Percentiles rank a stretch among this genome's conserved stretches.
Conservation (phyloP, 2,113 vertebrate species). For the Channa argus region DNA sequence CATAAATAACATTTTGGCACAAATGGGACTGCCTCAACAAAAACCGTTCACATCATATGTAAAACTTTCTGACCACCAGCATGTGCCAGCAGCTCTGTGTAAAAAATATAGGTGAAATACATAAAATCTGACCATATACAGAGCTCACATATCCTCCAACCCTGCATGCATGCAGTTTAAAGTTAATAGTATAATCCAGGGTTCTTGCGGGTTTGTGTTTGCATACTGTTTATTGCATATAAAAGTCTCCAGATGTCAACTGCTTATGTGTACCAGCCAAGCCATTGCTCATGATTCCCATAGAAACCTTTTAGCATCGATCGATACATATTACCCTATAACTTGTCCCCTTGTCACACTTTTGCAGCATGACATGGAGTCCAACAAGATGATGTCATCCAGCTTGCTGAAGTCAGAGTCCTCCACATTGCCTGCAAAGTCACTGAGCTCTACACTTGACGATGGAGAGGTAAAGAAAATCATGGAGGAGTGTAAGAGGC, state of each 20-base stretch:
- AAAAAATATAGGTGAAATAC: not conserved
- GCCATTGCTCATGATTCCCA: constrained; percentile 23
- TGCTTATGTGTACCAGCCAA: constrained; percentile 11
- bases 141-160: not conserved
- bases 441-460: constrained; percentile 91
- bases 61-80: not conserved
- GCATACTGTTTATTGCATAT: not conserved
- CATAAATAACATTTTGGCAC: too few relatives aligned
- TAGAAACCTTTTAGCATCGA: constrained; percentile 35
- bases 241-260: constrained; percentile 12
- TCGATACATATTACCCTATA: constrained; percentile 7
- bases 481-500: constrained; percentile 96
- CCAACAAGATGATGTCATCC: constrained; percentile 94
- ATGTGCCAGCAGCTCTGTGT: not conserved
- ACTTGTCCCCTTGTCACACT: constrained; percentile 30
- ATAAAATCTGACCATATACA: not conserved
- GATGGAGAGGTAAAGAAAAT: constrained; percentile 95
- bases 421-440: constrained; percentile 87
- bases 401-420: constrained; percentile 94
- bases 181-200: not conserved
- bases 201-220: constrained; percentile 5
- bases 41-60: not conserved
- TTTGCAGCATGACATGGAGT: constrained; percentile 94
- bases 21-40: too few relatives aligned
- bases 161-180: too few relatives aligned